phyloP scores from a whole-genome alignment of 2,113 vertebrate genomes.

The Mustela nigripes region DNA sequence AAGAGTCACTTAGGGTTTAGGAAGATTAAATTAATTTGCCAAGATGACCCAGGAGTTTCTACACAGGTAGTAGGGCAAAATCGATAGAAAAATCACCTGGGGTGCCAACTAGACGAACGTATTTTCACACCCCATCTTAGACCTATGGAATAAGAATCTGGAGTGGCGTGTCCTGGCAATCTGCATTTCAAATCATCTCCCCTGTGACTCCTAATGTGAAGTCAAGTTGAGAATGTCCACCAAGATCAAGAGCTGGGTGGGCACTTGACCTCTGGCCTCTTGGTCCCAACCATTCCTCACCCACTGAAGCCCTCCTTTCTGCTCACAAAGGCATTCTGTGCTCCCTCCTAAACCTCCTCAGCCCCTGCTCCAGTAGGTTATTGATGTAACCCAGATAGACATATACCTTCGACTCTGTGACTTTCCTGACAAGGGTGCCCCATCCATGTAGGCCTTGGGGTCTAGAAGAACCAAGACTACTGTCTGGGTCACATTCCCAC shows the following conservation, averaged over 20 bases:
- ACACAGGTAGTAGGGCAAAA: not conserved
- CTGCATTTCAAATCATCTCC: not conserved
- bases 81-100: not conserved
- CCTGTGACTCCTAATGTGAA: rapidly evolving
- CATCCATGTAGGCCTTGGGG: rapidly evolving
- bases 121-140: not conserved
- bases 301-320: not conserved
- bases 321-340: not conserved
- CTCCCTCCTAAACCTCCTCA: not conserved
- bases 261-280: not conserved
- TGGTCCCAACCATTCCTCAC: rapidly evolving
- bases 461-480: not conserved
- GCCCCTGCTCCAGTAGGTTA: not conserved
- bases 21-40: not conserved
- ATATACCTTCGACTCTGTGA: too few relatives aligned
- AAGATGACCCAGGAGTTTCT: not conserved
- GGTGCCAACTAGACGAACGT: not conserved
- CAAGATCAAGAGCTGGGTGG: not conserved
- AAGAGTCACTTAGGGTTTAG: not conserved
- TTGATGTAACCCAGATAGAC: not conserved
- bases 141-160: not conserved
- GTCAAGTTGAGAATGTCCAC: not conserved
- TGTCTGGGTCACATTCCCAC: not conserved
- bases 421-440: not conserved
- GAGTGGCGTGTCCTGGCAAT: rapidly evolving